A percentile compares a stretch with the other conserved stretches of the same genome.
Evolutionary conservation across 2,113 vertebrate species (phyloP).

Genomic region (Salvelinus fontinalis): DNA sequence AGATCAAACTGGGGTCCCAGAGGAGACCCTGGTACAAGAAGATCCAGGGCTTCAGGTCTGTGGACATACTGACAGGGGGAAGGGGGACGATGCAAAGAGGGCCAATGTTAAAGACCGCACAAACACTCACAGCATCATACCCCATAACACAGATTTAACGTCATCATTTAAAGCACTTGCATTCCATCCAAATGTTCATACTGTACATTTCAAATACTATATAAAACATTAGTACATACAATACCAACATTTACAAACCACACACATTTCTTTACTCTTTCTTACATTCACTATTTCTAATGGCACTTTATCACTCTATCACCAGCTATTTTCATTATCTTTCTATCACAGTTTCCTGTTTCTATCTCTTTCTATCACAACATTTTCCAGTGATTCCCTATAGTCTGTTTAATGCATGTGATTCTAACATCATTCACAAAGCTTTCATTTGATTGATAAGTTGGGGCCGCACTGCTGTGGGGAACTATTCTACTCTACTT

Average conservation of each 20-base stretch:
- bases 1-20: conserved; percentile 82
- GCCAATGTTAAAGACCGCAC: no score
- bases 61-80: conserved; percentile 40
- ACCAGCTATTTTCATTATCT: not conserved
- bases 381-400: not conserved
- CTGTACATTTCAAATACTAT: not conserved
- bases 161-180: not conserved
- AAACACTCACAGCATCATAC: not conserved
- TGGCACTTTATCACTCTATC: not conserved
- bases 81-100: no score
- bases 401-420: conserved; percentile 22
- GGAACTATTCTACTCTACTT: conserved; percentile 18
- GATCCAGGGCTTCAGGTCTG: conserved; percentile 98
- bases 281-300: no score
- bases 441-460: not conserved
- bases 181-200: no score
- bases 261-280: no score
- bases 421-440: conserved; percentile 14
- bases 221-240: no score
- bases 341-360: not conserved
- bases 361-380: not conserved
- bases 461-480: conserved; percentile 12
- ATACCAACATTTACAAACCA: no score
- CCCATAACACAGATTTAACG: not conserved
- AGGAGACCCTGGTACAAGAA: conserved; percentile 93